These are phyloP conservation scores for Calyptommatus sinebrachiatus DNA, from an alignment of 2,113 vertebrate genomes.

Conservation along the genomic window DNA sequence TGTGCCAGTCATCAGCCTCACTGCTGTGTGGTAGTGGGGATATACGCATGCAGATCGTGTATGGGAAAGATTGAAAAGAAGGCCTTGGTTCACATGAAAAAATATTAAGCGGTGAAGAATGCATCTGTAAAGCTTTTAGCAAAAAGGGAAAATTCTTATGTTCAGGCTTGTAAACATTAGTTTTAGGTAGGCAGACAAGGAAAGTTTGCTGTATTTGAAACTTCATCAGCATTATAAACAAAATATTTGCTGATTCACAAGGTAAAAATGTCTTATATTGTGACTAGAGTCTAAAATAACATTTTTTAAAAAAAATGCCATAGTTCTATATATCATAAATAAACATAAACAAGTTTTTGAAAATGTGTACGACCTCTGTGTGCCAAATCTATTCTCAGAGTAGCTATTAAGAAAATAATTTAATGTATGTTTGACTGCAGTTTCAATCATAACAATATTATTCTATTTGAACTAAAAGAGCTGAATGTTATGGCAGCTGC, in stretches of 20 bases:
- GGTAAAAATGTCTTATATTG: too few species aligned
- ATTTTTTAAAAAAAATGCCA: neutral
- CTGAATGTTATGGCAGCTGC: neutral
- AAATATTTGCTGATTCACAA: neutral
- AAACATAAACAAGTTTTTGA: neutral
- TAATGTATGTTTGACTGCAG: neutral
- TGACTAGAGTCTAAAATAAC: neutral
- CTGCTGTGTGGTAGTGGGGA: too few species aligned
- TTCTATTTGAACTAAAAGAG: neutral
- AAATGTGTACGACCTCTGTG: neutral
- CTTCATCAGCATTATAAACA: neutral
- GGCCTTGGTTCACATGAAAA: neutral
- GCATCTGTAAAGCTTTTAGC: neutral
- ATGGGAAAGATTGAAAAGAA: neutral
- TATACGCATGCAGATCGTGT: neutral
- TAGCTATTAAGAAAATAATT: neutral
- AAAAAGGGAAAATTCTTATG: neutral
- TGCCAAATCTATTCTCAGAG: neutral
- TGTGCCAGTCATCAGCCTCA: too few species aligned
- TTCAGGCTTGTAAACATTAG: neutral
- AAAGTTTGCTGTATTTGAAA: neutral
- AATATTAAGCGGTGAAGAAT: neutral
- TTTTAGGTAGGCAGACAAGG: neutral
- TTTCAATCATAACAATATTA: slow-evolving; percentile 1
- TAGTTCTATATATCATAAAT: neutral